Base-by-base conservation (phyloP, 2,797 vertebrate species). In the Myripristis murdjan region DNA sequence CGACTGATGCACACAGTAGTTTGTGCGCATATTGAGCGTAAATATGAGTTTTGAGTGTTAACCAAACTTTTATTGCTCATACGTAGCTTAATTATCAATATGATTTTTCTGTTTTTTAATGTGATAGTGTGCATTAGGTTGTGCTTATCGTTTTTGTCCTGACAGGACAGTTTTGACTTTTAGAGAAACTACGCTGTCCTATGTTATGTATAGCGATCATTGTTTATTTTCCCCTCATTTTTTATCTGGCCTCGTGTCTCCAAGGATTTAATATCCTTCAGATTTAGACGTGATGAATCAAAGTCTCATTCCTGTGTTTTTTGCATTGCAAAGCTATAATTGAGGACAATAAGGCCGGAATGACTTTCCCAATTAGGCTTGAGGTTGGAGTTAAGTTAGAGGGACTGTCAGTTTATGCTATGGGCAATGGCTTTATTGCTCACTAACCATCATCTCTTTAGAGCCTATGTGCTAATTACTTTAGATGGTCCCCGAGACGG, bases 391-490 rank as follows among this genome's bases (percentile, higher is more conserved):
- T 95, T 94, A 95, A 96, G 94, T 96, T 95, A 90, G 94, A 95
- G 87, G 90, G 95, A 94, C 93, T 96, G 95, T 96, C 95, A 96
- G 91, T 94, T 95, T 91, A 91, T 94, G 90, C 93, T 93, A 95
- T 94, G 95, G 95, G 93, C 97, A 97, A 97, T 96, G 96, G 95
- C 95, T 98, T 97, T 97, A 98, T 97, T 97, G 95, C 95, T 96
- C 95, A 95, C 95, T 96, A 97, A 96, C 96, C 96, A 95, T 95
- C 95, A 95, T 96, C 96, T 96, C 95, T 96, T 97, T 96, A 95
- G 94, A 96, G 96, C 94, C 95, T 92, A 95, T 95, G 95, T 96
- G 96, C 95, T 97, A 98, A 98, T 97, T 97, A 97, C 95, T 94
- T 87, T 94, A 93, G 94, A 97, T 95, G 93, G 95, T 95, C 92